Conservation (phyloP, 2,797 vertebrate genomes). For the Muraenolepis orangiensis region DNA sequence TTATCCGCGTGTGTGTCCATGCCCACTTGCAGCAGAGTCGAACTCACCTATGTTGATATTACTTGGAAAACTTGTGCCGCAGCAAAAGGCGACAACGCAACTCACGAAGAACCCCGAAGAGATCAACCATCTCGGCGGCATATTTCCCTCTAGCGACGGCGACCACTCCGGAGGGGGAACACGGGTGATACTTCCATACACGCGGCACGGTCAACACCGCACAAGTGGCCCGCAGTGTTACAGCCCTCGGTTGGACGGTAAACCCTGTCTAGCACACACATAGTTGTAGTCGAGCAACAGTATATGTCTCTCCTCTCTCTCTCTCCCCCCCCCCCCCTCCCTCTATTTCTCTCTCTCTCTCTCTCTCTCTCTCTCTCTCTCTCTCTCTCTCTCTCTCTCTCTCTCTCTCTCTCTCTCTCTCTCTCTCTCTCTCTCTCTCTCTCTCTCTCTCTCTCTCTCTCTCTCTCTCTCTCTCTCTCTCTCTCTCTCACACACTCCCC, state of each 20-base stretch:
- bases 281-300: neutral
- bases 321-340: no score
- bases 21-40: neutral
- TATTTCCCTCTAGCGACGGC: slow-evolving; percentile 90
- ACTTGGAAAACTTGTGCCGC: slow-evolving; percentile 95
- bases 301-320: no score
- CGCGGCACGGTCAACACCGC: slow-evolving; percentile 36
- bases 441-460: slow-evolving; percentile 14
- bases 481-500: neutral
- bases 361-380: neutral
- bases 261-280: neutral
- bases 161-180: slow-evolving; percentile 39
- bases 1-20: neutral
- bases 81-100: slow-evolving; percentile 81
- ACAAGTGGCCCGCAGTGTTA: neutral
- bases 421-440: neutral
- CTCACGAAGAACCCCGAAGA: slow-evolving; percentile 76
- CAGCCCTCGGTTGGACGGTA: neutral
- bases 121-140: slow-evolving; percentile 81
- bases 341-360: neutral
- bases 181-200: slow-evolving; percentile 79
- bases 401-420: slow-evolving; percentile 6
- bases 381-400: slow-evolving; percentile 13
- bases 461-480: slow-evolving; percentile 11
- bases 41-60: slow-evolving; percentile 97